phyloP scores from a whole-genome alignment of 1,140 invertebrate genomes.

The Dreissena rostriformis region DNA sequence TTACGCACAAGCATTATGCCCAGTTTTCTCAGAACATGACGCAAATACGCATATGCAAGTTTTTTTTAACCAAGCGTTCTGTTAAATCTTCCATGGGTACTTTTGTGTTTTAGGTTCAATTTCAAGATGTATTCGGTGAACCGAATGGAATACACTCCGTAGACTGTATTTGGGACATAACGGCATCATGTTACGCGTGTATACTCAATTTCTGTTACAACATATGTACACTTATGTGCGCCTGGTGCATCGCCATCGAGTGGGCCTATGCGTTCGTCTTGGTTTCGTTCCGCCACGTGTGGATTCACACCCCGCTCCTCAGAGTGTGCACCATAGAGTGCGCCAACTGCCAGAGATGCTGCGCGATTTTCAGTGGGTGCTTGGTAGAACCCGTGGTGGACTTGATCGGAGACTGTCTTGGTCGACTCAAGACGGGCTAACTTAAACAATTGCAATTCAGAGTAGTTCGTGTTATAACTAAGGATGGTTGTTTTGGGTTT shows the following conservation, averaged over 20 bases:
- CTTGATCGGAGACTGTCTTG: background rate
- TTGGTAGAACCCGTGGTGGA: conserved; percentile 82
- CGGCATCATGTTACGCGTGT: conserved; percentile 86
- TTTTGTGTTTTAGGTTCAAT: conserved; percentile 69
- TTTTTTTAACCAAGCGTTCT: too few species aligned
- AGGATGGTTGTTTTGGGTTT: too few species aligned
- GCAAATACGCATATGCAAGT: background rate
- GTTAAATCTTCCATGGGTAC: too few species aligned
- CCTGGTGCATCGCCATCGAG: conserved; percentile 84
- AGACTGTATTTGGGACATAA: conserved; percentile 88
- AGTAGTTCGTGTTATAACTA: background rate
- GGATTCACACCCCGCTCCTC: conserved; percentile 72
- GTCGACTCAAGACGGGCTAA: background rate
- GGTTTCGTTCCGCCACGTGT: conserved; percentile 10
- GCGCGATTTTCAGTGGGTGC: conserved; percentile 84
- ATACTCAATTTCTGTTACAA: conserved; percentile 88
- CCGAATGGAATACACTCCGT: conserved; percentile 87
- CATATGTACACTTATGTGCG: conserved; percentile 85
- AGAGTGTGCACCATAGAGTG: conserved; percentile 83
- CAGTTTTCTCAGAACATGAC: too few species aligned
- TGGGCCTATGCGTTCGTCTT: conserved; percentile 86
- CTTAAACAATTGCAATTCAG: background rate
- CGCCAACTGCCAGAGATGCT: conserved; percentile 84
- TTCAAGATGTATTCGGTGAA: conserved; percentile 90
- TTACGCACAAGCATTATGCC: too few species aligned